Evolutionary conservation across 1,140 invertebrate species (phyloP), one percentile per base, ranked within the genome.

Genomic region (Ganaspis sp.): DNA sequence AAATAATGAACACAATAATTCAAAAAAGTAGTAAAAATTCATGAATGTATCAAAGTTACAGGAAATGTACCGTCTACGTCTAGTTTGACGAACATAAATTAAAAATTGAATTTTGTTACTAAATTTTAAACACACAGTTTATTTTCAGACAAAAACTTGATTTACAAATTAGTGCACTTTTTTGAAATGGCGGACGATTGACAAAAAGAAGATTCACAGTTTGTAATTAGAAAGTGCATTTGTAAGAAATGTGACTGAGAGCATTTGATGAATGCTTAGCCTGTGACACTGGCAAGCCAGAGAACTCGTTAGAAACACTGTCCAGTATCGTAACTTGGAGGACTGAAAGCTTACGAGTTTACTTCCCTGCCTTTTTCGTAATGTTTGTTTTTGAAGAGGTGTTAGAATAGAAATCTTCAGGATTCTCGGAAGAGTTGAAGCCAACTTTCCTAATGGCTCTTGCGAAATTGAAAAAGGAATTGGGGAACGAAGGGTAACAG

Each of bases 381-480:
- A 64, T 64, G 58, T 64, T 64, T 64, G 23, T 64, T 64, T 49
- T 64, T 64, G 58, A 64, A 64, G 58, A 64, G 58, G 58, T 64
- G 58, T 64, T 64, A 64, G 58, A 64, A 64, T 64, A 64, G 58
- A 64, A 64, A 64, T 64, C 58, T 64, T 64, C 26, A 64, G 58
- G 23, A 64, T 64, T 29, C 58, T 64, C 23, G 23, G 12, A 64
- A 21, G 58, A 34, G 23, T 64, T 29, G 12, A 64, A 64, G 58
- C 58, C 26, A 64, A 64, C 58, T 34, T 64, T 64, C 58, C 58
- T 64, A 29, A 64, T 64, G 58, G 58, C 26, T 29, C 58, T 64
- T 34, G 58, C 58, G 58, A 64, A 64, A 64, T 64, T 64, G 58
- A 64, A 64, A 64, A 64, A 64, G 58, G 58, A 64, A 64, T 64